phyloP scores from a whole-genome alignment of 2,113 vertebrate genomes.

The Jacana jacana region DNA sequence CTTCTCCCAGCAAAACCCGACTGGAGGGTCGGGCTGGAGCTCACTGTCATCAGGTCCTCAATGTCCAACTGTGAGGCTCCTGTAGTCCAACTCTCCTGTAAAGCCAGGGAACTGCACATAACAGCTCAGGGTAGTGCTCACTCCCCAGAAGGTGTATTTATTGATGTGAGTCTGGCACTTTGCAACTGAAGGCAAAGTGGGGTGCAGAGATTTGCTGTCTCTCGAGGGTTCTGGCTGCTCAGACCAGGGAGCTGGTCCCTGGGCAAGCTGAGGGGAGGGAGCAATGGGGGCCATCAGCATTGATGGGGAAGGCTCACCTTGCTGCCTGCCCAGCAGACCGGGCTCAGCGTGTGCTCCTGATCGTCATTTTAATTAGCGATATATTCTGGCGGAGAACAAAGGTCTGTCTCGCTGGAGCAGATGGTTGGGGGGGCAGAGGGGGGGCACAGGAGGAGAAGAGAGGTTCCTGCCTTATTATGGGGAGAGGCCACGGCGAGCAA shows the following conservation, averaged over 20 bases:
- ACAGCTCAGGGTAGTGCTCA: not conserved
- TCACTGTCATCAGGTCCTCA: accelerated
- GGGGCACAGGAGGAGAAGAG: not conserved
- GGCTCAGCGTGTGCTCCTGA: not conserved
- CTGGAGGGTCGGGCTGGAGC: not conserved
- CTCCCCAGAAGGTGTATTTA: accelerated
- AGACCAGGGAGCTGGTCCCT: accelerated
- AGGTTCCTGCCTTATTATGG: slow-evolving; percentile 21
- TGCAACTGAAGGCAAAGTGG: accelerated
- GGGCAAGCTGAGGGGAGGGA: not conserved
- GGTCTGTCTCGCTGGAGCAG: slow-evolving; percentile 66
- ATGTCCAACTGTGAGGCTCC: not conserved
- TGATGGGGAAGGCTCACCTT: not conserved
- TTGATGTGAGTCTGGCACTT: not conserved
- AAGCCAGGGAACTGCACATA: not conserved
- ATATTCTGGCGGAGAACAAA: slow-evolving; percentile 60
- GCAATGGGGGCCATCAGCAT: accelerated
- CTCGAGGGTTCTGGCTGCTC: accelerated
- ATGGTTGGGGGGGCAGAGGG: slow-evolving; percentile 57
- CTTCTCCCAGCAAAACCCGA: not conserved
- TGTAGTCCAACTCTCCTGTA: accelerated
- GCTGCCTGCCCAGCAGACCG: not conserved
- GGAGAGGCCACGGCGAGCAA: not conserved
- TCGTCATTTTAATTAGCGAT: slow-evolving; percentile 68
- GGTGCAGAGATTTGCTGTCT: not conserved